Conservation (phyloP, 2,888 invertebrate genomes). For the Osmoderma eremita region DNA sequence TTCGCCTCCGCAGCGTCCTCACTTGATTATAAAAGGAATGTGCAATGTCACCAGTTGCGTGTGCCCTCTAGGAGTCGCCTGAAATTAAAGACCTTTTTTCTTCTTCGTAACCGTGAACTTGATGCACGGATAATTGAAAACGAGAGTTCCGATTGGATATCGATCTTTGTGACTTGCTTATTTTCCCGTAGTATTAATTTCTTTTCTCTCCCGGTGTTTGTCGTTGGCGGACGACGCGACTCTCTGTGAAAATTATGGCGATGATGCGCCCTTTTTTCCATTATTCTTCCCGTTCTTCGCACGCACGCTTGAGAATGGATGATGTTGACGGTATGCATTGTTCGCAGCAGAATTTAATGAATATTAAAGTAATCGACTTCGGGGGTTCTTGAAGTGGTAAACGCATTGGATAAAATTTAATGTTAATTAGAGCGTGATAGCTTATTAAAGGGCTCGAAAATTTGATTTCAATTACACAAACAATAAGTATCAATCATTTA, state of each 20-base stretch:
- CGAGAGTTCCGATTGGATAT: constrained; percentile 47
- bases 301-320: background rate
- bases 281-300: background rate
- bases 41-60: constrained; percentile 41
- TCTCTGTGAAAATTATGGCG: constrained; percentile 14
- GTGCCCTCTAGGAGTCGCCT: constrained; percentile 25
- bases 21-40: constrained; percentile 41
- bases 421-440: no score
- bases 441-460: no score
- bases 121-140: constrained; percentile 46
- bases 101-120: constrained; percentile 33
- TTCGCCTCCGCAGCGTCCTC: constrained; percentile 12
- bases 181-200: constrained; percentile 42
- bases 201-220: constrained; percentile 33
- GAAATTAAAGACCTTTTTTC: constrained; percentile 35
- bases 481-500: no score
- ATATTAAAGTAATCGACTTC: no score
- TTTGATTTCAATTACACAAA: no score
- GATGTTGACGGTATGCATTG: no score
- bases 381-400: no score
- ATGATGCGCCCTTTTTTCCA: constrained; percentile 18
- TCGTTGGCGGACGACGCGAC: background rate
- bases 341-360: no score
- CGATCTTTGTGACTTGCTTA: constrained; percentile 49
- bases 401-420: no score